Evolutionary conservation across 2,888 invertebrate species (phyloP), one percentile per base, ranked within the genome.

Genomic region (Gandaritis pyraliata): DNA sequence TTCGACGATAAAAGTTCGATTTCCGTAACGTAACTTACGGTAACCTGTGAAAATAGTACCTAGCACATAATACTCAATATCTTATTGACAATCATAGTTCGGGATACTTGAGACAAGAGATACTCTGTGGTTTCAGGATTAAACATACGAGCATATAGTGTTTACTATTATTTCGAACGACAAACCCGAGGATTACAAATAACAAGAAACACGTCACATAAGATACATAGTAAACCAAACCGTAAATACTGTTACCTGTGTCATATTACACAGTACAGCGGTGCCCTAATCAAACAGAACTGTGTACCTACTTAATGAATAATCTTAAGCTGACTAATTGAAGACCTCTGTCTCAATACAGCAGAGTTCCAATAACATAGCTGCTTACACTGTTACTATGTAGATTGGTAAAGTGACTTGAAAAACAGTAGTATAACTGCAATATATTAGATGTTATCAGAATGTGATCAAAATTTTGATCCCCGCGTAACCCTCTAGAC

Each of bases 261-360:
- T 29, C 30, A 47, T 13, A 30, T 13, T 13, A 48, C 30, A 49
- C 11, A 30, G 30, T 13, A 48, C 30, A 49, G 15, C 16, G 36
- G 16, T 16, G 50, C 23, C 56, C n/a, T 41, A 49, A 16, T n/a
- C 49, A 56, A 51, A 55, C 51, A 51, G 12, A 36, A 16, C 7
- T 46, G 41, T 58, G 54, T 55, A 46, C 63, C 33, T 47, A 49
- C 39, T 3, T 33, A 47, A 58, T 55, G 58, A 63, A 55, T 55
- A 55, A 38, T 55, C 47, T 15, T 58, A 58, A 58, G 51, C 63
- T 55, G 55, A 13, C 51, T 63, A 58, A 63, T 63, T 55, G 63
- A 62, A 63, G 54, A 55, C 43, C 58, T 10, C 58, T 63, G 63
- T 55, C 49, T 15, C 39, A 18, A 15, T 41, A 46, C 23, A 46